Percentiles rank a stretch among this genome's conserved stretches.
These are phyloP conservation scores for Conger conger DNA, from an alignment of 2,113 vertebrate genomes.

Conservation along the genomic window DNA sequence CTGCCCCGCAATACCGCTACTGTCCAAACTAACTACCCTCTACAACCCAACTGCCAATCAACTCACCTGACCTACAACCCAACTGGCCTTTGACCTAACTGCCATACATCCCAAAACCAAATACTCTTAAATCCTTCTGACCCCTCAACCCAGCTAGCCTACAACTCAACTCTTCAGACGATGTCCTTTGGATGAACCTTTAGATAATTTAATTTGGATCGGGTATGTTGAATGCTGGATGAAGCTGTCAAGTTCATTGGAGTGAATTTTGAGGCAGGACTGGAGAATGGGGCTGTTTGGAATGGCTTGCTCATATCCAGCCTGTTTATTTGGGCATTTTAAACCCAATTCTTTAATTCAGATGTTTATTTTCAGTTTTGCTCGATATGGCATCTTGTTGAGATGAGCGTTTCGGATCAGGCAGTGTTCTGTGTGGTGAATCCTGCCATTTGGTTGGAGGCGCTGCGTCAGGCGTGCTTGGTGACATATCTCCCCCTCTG, in stretches of 20 bases:
- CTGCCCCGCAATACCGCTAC: no score
- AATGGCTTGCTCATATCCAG: background rate
- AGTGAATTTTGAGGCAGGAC: background rate
- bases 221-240: background rate
- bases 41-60: no score
- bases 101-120: no score
- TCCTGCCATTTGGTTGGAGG: background rate
- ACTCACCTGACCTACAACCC: no score
- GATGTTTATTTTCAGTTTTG: no score
- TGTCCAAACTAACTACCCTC: no score
- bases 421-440: background rate
- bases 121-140: no score
- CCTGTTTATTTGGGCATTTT: background rate
- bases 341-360: background rate
- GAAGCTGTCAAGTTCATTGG: background rate
- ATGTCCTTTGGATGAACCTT: background rate
- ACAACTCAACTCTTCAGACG: background rate
- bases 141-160: no score
- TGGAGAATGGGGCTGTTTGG: background rate
- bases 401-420: background rate
- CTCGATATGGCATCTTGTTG: background rate
- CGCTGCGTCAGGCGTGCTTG: background rate
- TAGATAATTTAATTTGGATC: background rate
- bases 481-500: background rate
- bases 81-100: no score